Conservation (phyloP, 2,797 vertebrate species). For the Tamandua tetradactyla region DNA sequence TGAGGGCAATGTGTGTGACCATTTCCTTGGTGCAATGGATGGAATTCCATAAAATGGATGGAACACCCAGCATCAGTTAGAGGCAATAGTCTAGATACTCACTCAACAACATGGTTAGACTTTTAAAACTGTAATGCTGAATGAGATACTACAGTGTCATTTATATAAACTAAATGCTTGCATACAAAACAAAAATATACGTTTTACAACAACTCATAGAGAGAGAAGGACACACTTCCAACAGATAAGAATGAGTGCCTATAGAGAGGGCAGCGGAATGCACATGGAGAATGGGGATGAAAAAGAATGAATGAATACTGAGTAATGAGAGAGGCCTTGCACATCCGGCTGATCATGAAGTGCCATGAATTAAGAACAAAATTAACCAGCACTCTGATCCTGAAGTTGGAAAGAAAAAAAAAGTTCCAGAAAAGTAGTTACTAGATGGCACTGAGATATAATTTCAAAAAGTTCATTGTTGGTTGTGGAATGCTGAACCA, state of each 20-base stretch:
- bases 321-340: not conserved
- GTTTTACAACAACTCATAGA: not conserved
- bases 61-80: not conserved
- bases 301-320: not conserved
- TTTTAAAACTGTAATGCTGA: not conserved
- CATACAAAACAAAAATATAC: not conserved
- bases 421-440: not conserved
- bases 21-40: not conserved
- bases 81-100: not conserved
- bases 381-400: not conserved
- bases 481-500: not conserved
- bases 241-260: not conserved
- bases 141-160: not conserved
- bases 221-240: not conserved
- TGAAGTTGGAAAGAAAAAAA: not conserved
- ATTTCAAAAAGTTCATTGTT: not conserved
- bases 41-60: no score
- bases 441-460: not conserved
- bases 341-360: not conserved
- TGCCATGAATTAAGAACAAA: not conserved
- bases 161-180: not conserved
- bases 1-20: not conserved
- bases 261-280: not conserved
- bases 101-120: not conserved
- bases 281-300: not conserved